Base-by-base conservation (phyloP, 2,113 vertebrate species). In the Origma solitaria region DNA sequence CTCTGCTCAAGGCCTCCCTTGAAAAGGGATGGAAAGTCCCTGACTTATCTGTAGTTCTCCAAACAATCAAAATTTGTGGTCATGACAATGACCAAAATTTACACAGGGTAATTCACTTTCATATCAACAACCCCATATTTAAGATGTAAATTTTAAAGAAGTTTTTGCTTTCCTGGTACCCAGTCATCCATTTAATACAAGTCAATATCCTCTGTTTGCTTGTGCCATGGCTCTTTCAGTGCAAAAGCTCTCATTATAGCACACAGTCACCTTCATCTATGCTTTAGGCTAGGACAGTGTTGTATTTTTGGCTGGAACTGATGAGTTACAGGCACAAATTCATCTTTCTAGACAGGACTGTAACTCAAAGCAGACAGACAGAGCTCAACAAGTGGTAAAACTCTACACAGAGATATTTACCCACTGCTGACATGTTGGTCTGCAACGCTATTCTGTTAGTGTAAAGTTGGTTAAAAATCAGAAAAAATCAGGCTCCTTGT, bases 401-500 rank as follows among this genome's bases (percentile, higher is more conserved):
- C 19, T 28, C 38, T 40, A 24, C 42, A 18, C 45, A 69, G 24
- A 0, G 2, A 51, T 50, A 47, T 77, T 60, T 64, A 54, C 8
- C 5, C 44, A 68, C 38, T 42, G 69, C 56, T 88, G 91, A 53
- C 0, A 1, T 28, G 16, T 16, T 33, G 18, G 28, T 35, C 31
- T 44, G 60, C 61, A 70, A 37, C 5, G 16, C 20, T 5, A 22
- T 4, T 51, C 47, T 85, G 23, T 25, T 58, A 50, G 6, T 10
- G 33, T 27, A 71, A 70, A 0, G 0, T 2, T 37, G 23, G 33
- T 38, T 56, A 38, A 47, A 86, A 78, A 64, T 3, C 50, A 61
- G 31, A 73, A 69, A 57, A 78, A 21, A 31, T 23, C 40, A 51
- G 25, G 15, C 11, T 44, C 16, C n/a, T 49, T 9, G 0, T 49